These are phyloP conservation scores for Trematomus loennbergii DNA, from an alignment of 2,113 vertebrate genomes.

Conservation along the genomic window DNA sequence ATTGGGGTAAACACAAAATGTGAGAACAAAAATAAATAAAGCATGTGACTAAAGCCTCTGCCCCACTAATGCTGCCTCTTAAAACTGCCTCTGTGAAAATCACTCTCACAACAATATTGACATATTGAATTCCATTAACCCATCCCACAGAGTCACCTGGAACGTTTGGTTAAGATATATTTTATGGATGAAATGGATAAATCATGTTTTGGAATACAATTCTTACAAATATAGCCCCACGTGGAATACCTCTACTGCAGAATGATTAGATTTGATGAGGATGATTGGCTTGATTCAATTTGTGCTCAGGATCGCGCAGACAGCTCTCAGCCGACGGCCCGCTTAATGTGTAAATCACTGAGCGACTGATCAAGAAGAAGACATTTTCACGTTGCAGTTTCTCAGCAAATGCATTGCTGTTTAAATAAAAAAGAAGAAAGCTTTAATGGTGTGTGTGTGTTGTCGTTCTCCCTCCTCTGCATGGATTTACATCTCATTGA, in stretches of 20 bases:
- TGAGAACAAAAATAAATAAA: too few relatives aligned
- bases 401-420: conserved; percentile 36
- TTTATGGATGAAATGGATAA: conserved; percentile 39
- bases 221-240: conserved; percentile 34
- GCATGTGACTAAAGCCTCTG: background rate
- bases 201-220: conserved; percentile 38
- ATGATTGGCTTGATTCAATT: conserved; percentile 69
- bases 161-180: conserved; percentile 31
- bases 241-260: conserved; percentile 52
- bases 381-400: conserved; percentile 22
- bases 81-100: background rate
- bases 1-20: too few relatives aligned
- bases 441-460: conserved; percentile 47
- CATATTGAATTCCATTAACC: conserved; percentile 6
- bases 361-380: conserved; percentile 54
- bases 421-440: conserved; percentile 32
- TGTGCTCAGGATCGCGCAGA: conserved; percentile 42
- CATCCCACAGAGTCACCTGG: background rate
- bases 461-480: conserved; percentile 58
- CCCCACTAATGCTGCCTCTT: background rate
- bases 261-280: conserved; percentile 62
- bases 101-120: conserved; percentile 16
- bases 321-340: conserved; percentile 26
- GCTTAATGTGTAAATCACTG: conserved; percentile 27
- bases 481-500: conserved; percentile 81